Conservation (phyloP, 2,113 vertebrate genomes). For the Azemiops feae region DNA sequence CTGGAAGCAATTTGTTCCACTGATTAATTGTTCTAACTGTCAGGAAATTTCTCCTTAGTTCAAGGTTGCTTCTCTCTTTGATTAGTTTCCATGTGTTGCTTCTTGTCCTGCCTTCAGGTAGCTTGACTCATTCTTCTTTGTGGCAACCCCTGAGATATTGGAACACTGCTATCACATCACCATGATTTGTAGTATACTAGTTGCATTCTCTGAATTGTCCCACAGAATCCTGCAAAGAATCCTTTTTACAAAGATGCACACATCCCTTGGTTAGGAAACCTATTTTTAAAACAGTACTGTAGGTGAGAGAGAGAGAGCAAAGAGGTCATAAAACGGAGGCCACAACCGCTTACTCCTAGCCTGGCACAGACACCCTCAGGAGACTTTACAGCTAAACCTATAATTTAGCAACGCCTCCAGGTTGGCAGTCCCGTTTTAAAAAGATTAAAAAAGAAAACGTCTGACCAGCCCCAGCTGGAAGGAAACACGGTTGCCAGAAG, state of each 20-base stretch:
- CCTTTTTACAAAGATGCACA: not conserved
- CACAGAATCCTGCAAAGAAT: not conserved
- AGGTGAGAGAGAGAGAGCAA: not conserved
- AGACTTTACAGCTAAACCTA: not conserved
- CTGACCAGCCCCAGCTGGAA: not conserved
- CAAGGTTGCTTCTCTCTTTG: no score
- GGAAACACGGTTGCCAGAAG: not conserved
- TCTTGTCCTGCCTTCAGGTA: no score
- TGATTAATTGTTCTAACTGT: no score
- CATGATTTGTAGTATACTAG: not conserved
- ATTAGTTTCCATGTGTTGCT: no score
- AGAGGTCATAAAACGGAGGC: no score
- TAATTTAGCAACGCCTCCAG: conserved; percentile 7
- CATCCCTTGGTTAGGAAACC: not conserved
- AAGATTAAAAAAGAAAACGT: not conserved
- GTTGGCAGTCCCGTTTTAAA: not conserved
- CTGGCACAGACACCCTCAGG: not conserved
- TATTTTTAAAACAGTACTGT: not conserved
- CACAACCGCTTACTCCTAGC: not conserved
- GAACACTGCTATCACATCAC: no score
- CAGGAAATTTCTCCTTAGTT: no score
- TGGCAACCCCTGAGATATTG: no score
- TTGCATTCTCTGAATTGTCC: not conserved
- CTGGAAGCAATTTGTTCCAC: no score
- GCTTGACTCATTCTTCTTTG: no score